Evolutionary conservation across 2,113 vertebrate genomes (phyloP).

Genomic region (Prochilodus magdalenae): DNA sequence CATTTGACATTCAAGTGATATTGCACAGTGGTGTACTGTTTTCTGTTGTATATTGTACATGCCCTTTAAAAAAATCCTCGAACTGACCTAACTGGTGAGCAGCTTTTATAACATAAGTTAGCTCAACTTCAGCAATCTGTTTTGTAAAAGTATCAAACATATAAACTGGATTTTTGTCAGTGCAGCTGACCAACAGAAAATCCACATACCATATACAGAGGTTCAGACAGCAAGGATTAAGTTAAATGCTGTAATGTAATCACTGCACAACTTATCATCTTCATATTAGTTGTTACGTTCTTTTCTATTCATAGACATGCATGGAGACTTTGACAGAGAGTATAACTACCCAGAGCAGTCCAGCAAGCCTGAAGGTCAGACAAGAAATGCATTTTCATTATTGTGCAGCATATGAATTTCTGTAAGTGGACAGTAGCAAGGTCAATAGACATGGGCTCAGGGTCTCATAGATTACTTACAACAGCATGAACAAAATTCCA

Average conservation of each 20-base stretch:
- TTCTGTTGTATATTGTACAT: no score
- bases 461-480: background rate
- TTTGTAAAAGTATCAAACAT: no score
- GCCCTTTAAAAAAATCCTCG: no score
- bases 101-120: no score
- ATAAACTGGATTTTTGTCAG: no score
- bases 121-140: no score
- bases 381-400: background rate
- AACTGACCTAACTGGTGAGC: no score
- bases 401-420: background rate
- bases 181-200: no score
- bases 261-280: background rate
- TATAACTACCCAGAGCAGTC: background rate
- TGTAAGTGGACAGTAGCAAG: background rate
- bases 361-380: background rate
- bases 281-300: background rate
- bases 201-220: no score
- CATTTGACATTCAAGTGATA: no score
- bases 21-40: no score
- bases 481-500: background rate
- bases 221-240: no score
- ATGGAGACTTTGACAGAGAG: background rate
- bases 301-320: background rate
- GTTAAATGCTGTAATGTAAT: background rate
- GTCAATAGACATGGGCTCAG: background rate